Evolutionary conservation across 1,140 invertebrate species (phyloP).

Genomic region (Parasteatoda tepidariorum): DNA sequence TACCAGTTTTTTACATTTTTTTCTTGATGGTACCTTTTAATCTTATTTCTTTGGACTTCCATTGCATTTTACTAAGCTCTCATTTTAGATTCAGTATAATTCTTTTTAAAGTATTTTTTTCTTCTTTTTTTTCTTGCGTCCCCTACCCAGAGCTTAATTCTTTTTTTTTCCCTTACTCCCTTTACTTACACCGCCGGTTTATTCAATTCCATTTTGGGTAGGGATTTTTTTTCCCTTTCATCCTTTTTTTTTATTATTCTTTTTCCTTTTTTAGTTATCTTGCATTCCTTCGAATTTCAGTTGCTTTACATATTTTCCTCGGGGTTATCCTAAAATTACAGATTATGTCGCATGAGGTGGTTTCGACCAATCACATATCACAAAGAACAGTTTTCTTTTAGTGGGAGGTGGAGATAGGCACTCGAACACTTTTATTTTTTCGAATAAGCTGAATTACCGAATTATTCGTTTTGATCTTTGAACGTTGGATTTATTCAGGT

Average conservation of each 20-base stretch:
- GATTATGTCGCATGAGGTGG: neutral
- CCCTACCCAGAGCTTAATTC: neutral
- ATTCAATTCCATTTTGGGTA: constrained; percentile 55
- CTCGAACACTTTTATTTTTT: too few relatives aligned
- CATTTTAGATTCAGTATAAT: neutral
- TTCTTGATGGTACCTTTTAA: constrained; percentile 27
- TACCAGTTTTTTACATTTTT: constrained; percentile 13
- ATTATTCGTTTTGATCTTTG: neutral
- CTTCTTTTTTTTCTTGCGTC: neutral
- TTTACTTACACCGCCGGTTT: constrained; percentile 38
- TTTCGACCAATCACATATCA: neutral
- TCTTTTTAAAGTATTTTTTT: neutral
- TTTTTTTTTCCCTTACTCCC: constrained; percentile 11
- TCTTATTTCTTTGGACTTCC: constrained; percentile 33
- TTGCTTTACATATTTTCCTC: constrained; percentile 32
- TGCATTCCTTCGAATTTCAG: constrained; percentile 32
- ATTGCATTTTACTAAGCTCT: neutral
- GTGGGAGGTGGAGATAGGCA: too few relatives aligned
- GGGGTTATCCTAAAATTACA: constrained; percentile 2
- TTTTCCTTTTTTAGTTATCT: neutral
- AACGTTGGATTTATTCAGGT: too few relatives aligned
- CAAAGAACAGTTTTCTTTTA: neutral
- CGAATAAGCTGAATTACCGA: neutral
- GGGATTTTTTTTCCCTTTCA: too few relatives aligned
- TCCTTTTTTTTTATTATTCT: neutral